phyloP scores from a whole-genome alignment of 2,797 vertebrate species.

The Enteromius viviparus region DNA sequence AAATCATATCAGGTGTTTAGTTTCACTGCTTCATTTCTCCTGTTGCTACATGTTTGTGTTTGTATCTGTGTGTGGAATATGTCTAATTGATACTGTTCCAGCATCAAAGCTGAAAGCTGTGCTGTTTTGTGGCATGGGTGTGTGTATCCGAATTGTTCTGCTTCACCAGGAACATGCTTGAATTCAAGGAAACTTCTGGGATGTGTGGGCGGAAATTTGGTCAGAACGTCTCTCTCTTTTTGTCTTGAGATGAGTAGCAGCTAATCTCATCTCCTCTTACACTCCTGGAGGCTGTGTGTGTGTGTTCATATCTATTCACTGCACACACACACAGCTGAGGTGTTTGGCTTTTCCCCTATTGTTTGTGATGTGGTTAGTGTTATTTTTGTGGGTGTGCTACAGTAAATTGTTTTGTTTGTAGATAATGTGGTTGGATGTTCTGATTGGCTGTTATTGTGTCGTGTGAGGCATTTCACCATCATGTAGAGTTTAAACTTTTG shows the following conservation, averaged over 20 bases:
- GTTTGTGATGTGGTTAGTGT: background rate
- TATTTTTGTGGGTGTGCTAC: background rate
- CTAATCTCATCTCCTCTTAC: constrained; percentile 41
- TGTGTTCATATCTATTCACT: background rate
- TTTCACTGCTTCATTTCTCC: constrained; percentile 42
- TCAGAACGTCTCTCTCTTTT: background rate
- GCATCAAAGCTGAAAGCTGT: background rate
- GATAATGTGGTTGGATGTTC: background rate
- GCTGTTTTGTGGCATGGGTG: background rate
- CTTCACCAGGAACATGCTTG: constrained; percentile 23
- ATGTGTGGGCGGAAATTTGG: constrained; percentile 31
- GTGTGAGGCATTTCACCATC: background rate
- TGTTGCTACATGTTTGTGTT: constrained; percentile 38
- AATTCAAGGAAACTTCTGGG: constrained; percentile 6
- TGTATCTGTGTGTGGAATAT: constrained; percentile 51
- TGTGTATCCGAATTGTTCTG: background rate
- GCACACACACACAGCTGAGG: constrained; percentile 17
- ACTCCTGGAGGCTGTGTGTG: constrained; percentile 28
- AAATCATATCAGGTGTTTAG: constrained; percentile 1
- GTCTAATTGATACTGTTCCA: constrained; percentile 9
- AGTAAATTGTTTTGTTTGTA: background rate
- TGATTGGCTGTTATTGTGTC: background rate
- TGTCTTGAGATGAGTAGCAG: constrained; percentile 14
- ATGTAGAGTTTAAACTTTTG: background rate
- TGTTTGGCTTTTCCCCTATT: constrained; percentile 22